These are phyloP conservation scores for Enteromius afrohamiltoni DNA, from an alignment of 2,797 vertebrate species.

Conservation along the genomic window DNA sequence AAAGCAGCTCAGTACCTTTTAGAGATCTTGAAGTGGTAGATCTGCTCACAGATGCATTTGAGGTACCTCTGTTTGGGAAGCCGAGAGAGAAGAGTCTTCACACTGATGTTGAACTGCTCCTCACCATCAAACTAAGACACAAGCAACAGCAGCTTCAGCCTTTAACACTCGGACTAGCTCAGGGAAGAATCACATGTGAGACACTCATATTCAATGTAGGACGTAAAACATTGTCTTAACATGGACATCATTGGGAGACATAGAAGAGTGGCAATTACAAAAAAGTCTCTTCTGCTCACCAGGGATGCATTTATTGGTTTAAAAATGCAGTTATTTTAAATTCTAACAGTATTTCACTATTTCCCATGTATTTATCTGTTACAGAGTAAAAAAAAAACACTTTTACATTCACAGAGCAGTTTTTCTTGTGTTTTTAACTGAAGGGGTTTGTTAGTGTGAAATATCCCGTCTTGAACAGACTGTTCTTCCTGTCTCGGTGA, in stretches of 20 bases:
- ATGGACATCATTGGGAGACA: neutral
- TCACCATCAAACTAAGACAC: constrained; percentile 84
- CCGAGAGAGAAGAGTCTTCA: constrained; percentile 88
- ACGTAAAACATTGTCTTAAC: neutral
- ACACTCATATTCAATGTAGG: neutral
- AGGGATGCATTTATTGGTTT: neutral
- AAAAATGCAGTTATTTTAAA: neutral
- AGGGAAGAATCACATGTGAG: neutral
- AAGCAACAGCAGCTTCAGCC: neutral
- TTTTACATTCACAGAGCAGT: too few relatives aligned
- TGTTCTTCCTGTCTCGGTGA: neutral
- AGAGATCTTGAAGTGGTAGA: constrained; percentile 89
- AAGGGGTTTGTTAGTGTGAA: neutral
- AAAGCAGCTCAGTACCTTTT: constrained; percentile 78
- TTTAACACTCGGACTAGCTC: neutral
- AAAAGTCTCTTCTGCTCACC: neutral
- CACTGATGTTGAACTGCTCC: constrained; percentile 88
- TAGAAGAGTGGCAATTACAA: neutral
- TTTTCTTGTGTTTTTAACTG: neutral
- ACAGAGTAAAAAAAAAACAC: neutral
- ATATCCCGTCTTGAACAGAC: neutral
- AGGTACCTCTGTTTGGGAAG: constrained; percentile 95
- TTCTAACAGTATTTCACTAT: too few relatives aligned
- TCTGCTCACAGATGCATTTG: constrained; percentile 93
- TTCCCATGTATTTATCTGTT: neutral